Percentiles rank a stretch among this genome's conserved stretches.
Conservation (phyloP, 2,888 invertebrate genomes). For the Ephialtes manifestator region DNA sequence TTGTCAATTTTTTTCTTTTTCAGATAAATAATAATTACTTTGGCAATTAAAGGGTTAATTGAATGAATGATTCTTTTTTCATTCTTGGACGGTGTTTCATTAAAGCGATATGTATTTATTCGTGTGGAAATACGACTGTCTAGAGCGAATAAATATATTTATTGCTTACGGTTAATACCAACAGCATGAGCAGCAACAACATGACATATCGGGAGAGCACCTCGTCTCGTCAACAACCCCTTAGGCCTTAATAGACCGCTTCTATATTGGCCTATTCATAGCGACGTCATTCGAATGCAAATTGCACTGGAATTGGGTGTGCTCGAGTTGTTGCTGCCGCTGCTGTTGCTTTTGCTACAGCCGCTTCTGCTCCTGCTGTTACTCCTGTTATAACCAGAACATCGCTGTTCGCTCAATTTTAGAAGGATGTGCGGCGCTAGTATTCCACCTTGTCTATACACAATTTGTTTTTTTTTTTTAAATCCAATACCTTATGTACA, state of each 20-base stretch:
- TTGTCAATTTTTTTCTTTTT: too few relatives aligned
- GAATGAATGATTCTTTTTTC: too few relatives aligned
- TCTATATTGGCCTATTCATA: constrained; percentile 71
- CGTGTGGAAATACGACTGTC: too few relatives aligned
- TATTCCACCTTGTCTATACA: background rate
- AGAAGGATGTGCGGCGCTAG: background rate
- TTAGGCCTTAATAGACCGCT: constrained; percentile 68
- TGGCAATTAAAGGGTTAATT: too few relatives aligned
- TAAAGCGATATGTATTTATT: background rate
- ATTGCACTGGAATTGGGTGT: constrained; percentile 70
- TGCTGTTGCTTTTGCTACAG: constrained; percentile 40
- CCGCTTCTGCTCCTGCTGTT: constrained; percentile 41
- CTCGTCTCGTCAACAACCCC: constrained; percentile 46
- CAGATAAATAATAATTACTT: too few relatives aligned
- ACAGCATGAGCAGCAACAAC: background rate
- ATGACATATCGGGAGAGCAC: constrained; percentile 49
- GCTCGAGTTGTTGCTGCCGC: constrained; percentile 50
- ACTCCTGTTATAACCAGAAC: constrained; percentile 2
- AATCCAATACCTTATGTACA: background rate
- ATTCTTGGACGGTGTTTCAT: too few relatives aligned
- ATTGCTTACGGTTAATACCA: background rate
- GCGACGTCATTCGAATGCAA: constrained; percentile 72
- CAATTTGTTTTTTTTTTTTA: background rate
- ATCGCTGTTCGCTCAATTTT: constrained; percentile 10
- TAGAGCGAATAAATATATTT: background rate